Evolutionary conservation across 2,113 vertebrate genomes (phyloP).

Genomic region (Petaurus breviceps): DNA sequence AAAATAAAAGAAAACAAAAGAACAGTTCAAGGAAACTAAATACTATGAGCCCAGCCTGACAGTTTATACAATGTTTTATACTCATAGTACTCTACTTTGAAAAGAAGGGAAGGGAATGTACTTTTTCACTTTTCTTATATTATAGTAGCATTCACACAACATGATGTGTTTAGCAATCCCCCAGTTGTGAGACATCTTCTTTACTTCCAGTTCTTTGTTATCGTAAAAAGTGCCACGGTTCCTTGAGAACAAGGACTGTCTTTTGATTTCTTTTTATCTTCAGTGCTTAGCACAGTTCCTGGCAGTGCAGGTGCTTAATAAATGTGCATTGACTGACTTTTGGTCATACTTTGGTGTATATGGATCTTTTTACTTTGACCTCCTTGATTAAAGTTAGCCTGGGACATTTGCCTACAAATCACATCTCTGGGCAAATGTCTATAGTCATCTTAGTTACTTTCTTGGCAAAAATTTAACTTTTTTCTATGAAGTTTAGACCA

Average conservation of each 20-base stretch:
- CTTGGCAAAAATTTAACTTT: neutral
- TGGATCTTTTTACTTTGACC: neutral
- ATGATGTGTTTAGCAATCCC: neutral
- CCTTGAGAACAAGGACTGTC: neutral
- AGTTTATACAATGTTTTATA: neutral
- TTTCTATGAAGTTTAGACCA: neutral
- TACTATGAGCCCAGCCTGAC: neutral
- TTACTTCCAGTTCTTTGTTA: neutral
- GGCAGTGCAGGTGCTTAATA: neutral
- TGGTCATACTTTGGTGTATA: neutral
- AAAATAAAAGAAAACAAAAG: neutral
- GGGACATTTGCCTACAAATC: neutral
- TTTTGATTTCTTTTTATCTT: neutral
- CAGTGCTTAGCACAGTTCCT: neutral
- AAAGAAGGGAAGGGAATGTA: neutral
- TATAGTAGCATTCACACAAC: neutral
- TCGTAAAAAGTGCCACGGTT: neutral
- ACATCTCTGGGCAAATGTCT: neutral
- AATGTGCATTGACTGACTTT: neutral
- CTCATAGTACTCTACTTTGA: neutral
- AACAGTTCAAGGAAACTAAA: neutral
- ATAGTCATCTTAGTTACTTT: neutral
- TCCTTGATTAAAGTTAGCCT: neutral
- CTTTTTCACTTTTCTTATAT: neutral
- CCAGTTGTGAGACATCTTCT: neutral